Evolutionary conservation across 1,140 invertebrate genomes (phyloP).

Genomic region (Apis cerana): DNA sequence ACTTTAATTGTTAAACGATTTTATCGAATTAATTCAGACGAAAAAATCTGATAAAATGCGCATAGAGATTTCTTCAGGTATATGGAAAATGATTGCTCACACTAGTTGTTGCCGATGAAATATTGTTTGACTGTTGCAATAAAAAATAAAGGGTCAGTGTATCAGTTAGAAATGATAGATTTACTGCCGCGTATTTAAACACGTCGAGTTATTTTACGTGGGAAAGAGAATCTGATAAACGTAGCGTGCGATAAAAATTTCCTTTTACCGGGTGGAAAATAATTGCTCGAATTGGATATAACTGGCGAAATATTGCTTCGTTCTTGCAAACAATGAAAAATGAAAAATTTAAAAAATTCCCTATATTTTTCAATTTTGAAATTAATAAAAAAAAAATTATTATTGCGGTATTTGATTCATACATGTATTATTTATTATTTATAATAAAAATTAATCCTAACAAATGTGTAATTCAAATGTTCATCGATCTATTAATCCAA

Average conservation of each 20-base stretch:
- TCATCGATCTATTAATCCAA: no score
- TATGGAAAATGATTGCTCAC: background rate
- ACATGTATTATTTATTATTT: no score
- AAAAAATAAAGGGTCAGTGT: background rate
- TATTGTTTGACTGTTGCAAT: background rate
- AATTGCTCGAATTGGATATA: background rate
- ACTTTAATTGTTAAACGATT: background rate
- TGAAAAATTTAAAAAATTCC: background rate
- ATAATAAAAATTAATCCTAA: no score
- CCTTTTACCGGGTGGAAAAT: background rate
- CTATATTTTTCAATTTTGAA: background rate
- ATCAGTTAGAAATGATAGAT: slow-evolving; percentile 12
- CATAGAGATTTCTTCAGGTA: background rate
- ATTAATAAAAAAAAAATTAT: background rate
- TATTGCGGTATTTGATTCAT: background rate
- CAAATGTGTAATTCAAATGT: no score
- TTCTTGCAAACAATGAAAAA: no score
- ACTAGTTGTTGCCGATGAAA: slow-evolving; percentile 6
- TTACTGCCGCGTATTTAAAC: slow-evolving; percentile 17
- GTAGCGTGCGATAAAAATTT: slow-evolving; percentile 1
- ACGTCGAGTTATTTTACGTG: slow-evolving; percentile 13
- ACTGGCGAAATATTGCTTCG: background rate
- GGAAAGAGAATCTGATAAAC: slow-evolving; percentile 1
- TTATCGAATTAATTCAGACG: background rate
- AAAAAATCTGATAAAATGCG: background rate